Evolutionary conservation across 2,797 vertebrate genomes (phyloP).

Genomic region (Myotis vivesi): DNA sequence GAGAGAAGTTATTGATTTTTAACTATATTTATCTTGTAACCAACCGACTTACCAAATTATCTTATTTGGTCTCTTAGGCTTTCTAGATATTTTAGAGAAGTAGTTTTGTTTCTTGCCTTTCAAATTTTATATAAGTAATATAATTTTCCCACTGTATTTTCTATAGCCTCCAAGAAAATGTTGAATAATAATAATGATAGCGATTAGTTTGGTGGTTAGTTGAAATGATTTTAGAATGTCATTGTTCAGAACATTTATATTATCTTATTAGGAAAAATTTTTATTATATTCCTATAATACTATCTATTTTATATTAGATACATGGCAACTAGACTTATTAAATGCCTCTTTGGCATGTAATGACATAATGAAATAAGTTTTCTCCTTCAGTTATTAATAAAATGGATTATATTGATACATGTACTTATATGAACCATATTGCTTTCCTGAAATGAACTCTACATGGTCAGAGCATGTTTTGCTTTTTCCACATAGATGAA

Average conservation of each 20-base stretch:
- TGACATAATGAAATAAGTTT: constrained; percentile 23
- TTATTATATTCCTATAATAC: neutral
- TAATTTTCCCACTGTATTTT: constrained; percentile 29
- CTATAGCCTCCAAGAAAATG: neutral
- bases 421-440: neutral
- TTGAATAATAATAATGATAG: neutral
- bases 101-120: neutral
- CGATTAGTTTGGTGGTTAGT: neutral
- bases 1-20: neutral
- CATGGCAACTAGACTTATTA: neutral
- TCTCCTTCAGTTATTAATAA: constrained; percentile 2
- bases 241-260: neutral
- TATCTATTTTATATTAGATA: neutral
- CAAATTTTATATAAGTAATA: neutral
- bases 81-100: neutral
- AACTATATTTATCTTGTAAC: neutral
- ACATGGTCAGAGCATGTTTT: neutral
- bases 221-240: constrained; percentile 9
- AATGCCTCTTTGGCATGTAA: neutral
- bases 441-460: neutral
- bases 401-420: neutral
- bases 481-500: neutral
- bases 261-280: neutral
- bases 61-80: neutral
- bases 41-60: neutral